Base-by-base conservation (phyloP, 1,140 invertebrate genomes). In the Lasioglossum baleicum region DNA sequence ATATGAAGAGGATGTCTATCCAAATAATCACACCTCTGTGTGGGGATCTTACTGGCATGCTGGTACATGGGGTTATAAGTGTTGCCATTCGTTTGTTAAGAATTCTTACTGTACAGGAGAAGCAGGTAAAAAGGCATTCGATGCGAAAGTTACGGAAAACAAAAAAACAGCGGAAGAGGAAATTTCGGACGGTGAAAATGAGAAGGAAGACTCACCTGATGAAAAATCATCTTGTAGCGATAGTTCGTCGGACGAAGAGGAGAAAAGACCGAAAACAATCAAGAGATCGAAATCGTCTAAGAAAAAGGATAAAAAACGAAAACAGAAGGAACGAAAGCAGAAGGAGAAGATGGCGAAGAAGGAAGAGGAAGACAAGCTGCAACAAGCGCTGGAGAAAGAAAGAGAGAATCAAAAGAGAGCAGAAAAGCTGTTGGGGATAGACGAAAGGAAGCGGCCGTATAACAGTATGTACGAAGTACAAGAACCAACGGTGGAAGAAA, bases 31-130 rank as follows among this genome's bases (percentile, higher is more conserved):
- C 91, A 97, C 96, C 0, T 96, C 96, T 26, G 96, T 99, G 13
- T 99, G 97, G 97, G 99, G 99, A 2, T 99, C 98, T 0, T 99
- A 95, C 91, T 99, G 98, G 98, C 95, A 95, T 83, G 95, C 96
- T 80, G 98, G 98, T 0, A 93, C 95, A 75, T 99, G 99, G 99
- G 99, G 98, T 0, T 99, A 97, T 91, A 97, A 97, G 89, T 99
- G 99, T 90, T 99, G 99, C 92, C 96, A 99, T 91, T 98, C 97
- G 0, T 96, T 97, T 82, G 95, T 99, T 0, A 99, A 99, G 94
- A 96, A 97, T 94, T 97, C 96, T 0, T 97, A 97, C 88, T 97
- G 97, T 83, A 96, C 97, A 42, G 98, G 98, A 6, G 96, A 97
- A 89, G 94, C 96, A 10, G 97, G 97, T 20, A 96, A 95, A 89